Conservation (phyloP, 2,113 vertebrate genomes). For the Canis aureus region DNA sequence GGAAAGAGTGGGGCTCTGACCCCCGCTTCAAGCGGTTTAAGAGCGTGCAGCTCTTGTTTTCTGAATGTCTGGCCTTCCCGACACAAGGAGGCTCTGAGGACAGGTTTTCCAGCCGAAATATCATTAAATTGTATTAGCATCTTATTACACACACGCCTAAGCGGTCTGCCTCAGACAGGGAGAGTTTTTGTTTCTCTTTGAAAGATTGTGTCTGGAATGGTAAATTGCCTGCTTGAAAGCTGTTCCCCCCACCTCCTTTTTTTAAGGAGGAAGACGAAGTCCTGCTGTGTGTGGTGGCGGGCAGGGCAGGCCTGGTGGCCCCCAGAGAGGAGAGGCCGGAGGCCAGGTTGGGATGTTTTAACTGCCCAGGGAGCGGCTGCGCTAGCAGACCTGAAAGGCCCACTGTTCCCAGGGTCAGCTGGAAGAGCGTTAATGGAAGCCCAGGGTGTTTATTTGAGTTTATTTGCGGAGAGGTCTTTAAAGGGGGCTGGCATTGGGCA, state of each 20-base stretch:
- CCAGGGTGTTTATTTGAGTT: slow-evolving; percentile 82
- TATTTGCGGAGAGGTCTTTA: slow-evolving; percentile 82
- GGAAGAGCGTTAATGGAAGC: slow-evolving; percentile 80
- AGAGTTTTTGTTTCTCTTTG: slow-evolving; percentile 83
- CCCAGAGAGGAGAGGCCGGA: slow-evolving; percentile 70
- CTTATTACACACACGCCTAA: slow-evolving; percentile 83
- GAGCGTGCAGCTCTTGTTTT: slow-evolving; percentile 74
- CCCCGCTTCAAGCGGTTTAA: slow-evolving; percentile 70
- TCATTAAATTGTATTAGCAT: slow-evolving; percentile 86
- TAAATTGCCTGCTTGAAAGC: slow-evolving; percentile 78
- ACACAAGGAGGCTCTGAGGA: slow-evolving; percentile 82
- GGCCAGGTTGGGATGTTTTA: slow-evolving; percentile 81
- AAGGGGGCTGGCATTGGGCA: slow-evolving; percentile 78
- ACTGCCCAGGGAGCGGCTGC: slow-evolving; percentile 72
- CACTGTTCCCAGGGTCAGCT: slow-evolving; percentile 81
- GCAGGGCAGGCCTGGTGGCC: slow-evolving; percentile 73
- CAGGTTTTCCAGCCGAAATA: slow-evolving; percentile 84
- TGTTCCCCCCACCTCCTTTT: neutral
- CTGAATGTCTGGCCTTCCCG: slow-evolving; percentile 81
- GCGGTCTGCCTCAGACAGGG: slow-evolving; percentile 82
- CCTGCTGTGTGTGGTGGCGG: slow-evolving; percentile 77
- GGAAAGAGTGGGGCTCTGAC: slow-evolving; percentile 74
- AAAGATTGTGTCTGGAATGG: slow-evolving; percentile 84
- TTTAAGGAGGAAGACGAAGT: slow-evolving; percentile 67
- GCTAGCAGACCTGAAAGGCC: slow-evolving; percentile 75